These are phyloP conservation scores for Aphelenchoides avenae DNA, from an alignment of 1,140 invertebrate genomes.

Conservation along the genomic window DNA sequence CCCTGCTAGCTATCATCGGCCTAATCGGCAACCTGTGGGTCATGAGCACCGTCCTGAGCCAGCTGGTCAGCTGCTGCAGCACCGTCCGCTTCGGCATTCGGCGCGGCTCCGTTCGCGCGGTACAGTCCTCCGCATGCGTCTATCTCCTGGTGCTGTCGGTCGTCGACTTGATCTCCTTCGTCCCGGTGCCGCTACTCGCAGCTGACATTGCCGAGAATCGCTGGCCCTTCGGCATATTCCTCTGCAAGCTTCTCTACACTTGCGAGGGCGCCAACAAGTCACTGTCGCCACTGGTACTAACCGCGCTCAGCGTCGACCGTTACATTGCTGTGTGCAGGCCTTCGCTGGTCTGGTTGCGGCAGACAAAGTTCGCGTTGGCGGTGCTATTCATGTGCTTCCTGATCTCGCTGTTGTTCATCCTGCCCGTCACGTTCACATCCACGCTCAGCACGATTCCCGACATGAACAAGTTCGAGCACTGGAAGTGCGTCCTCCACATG, in stretches of 20 bases:
- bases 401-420: constrained; percentile 47
- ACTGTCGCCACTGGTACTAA: constrained; percentile 48
- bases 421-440: constrained; percentile 37
- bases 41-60: constrained; percentile 42
- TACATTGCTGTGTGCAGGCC: constrained; percentile 54
- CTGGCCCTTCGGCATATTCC: constrained; percentile 37
- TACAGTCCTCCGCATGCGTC: constrained; percentile 50
- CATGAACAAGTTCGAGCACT: constrained; percentile 15
- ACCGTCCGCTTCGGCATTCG: constrained; percentile 3
- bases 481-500: constrained; percentile 36
- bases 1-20: constrained; percentile 37
- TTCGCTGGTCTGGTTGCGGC: constrained; percentile 45
- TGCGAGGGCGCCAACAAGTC: constrained; percentile 55
- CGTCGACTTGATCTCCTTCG: constrained; percentile 48
- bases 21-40: constrained; percentile 50
- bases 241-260: constrained; percentile 45
- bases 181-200: constrained; percentile 45
- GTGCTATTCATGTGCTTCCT: constrained; percentile 40
- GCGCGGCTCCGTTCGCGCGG: constrained; percentile 24
- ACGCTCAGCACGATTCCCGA: constrained; percentile 28
- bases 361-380: constrained; percentile 40
- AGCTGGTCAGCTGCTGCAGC: constrained; percentile 36
- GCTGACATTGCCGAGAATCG: constrained; percentile 38
- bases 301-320: constrained; percentile 49
- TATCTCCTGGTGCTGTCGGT: constrained; percentile 50